Base-by-base conservation (phyloP, 2,113 vertebrate genomes). In the Xiphias gladius region DNA sequence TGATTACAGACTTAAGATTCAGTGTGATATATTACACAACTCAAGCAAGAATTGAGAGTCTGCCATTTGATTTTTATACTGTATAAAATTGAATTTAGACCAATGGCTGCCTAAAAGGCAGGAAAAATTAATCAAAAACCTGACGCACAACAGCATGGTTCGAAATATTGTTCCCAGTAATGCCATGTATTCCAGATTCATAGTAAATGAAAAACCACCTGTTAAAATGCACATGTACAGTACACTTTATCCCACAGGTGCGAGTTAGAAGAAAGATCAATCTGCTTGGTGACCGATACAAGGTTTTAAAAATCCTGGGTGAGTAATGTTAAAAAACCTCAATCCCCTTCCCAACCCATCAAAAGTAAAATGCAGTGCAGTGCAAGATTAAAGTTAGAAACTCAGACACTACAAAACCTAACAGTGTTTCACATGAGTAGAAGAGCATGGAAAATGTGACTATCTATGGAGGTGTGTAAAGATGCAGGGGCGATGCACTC, bases 371-470 rank as follows among this genome's bases (percentile, higher is more conserved):
- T 7, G 0, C 46, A 32, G 0, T 32, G 30, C 39, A 26, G 59
- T 48, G 16, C n/a, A 52, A 43, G n/a, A 70, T 26, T 22, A 35
- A 20, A 63, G 19, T 72, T 24, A 26, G 26, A 11, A 30, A 7
- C 41, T 69, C 20, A 20, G 17, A 61, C 43, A 20, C 50, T 7
- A 59, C 46, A 70, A 76, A 82, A 73, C 48, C 22, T n/a, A 12
- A 7, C 63, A 43, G 14, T 2, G 17, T 68, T 39, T 75, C 24
- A 7, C 54, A 68, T n/a, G 32, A 55, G 70, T 16, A 22, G 1
- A 28, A 68, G 26, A 48, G 62, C 46, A 79, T 61, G 88, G 89
- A 92, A 93, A 93, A 82, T 86, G 73, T 91, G 87, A 91, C 82
- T 79, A 71, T 88, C 26, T 81, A n/a, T 75, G 74, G 79, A 68